These are phyloP conservation scores for Reticulitermes lucifugus DNA, from an alignment of 2,888 invertebrate species.

Conservation along the genomic window DNA sequence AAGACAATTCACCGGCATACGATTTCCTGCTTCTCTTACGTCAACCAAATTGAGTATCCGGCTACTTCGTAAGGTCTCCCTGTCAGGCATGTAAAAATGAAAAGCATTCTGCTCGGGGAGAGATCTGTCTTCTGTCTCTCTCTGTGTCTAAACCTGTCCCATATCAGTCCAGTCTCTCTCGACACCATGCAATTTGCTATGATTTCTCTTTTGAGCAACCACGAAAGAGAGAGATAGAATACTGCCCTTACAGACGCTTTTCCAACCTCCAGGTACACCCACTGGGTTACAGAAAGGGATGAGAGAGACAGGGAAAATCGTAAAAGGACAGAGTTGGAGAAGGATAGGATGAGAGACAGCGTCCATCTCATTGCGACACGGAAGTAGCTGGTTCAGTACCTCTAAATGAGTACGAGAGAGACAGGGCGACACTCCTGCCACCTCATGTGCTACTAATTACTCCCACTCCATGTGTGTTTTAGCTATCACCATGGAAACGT, in stretches of 20 bases:
- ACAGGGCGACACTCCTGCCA: conserved; percentile 42
- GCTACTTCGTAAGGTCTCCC: conserved; percentile 3
- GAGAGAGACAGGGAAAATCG: neutral
- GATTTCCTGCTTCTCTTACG: neutral
- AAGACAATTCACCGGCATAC: neutral
- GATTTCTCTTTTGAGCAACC: conserved; percentile 48
- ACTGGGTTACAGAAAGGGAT: conserved; percentile 7
- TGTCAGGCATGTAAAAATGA: conserved; percentile 19
- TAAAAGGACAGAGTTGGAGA: conserved; percentile 8
- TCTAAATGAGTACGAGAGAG: conserved; percentile 28
- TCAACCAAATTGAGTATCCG: neutral
- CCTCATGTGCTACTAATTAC: conserved; percentile 53
- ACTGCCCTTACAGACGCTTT: conserved; percentile 30
- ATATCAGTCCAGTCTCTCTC: conserved; percentile 11
- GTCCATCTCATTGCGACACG: neutral
- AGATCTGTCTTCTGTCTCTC: neutral
- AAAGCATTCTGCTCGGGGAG: neutral
- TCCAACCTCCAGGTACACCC: conserved; percentile 31
- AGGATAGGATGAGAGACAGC: neutral
- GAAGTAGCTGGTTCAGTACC: conserved; percentile 20
- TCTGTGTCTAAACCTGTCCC: neutral
- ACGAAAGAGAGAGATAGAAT: conserved; percentile 29
- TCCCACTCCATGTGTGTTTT: conserved; percentile 46
- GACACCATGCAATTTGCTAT: conserved; percentile 46
- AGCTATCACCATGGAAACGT: conserved; percentile 52